Percentiles rank a stretch among this genome's conserved stretches.
Conservation (phyloP, 2,888 invertebrate genomes). For the Leptopilina syphax region DNA sequence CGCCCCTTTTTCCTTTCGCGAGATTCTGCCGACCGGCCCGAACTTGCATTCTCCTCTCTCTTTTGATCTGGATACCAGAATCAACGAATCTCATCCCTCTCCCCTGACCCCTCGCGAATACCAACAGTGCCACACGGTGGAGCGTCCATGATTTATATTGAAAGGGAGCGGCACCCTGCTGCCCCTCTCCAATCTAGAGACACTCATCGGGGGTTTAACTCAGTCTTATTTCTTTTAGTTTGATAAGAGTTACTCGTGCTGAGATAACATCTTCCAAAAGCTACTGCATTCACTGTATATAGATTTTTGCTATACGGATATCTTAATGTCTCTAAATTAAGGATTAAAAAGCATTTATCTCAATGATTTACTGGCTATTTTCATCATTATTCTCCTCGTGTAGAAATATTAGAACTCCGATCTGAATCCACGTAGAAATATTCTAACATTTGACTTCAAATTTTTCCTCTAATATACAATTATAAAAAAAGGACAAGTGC, state of each 20-base stretch:
- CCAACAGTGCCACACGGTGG: constrained; percentile 61
- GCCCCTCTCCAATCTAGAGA: constrained; percentile 39
- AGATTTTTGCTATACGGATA: too few species aligned
- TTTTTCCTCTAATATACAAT: too few species aligned
- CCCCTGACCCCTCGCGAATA: constrained; percentile 57
- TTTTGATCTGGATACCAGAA: constrained; percentile 59
- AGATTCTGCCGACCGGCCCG: constrained; percentile 39
- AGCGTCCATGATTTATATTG: constrained; percentile 72
- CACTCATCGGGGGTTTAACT: constrained; percentile 38
- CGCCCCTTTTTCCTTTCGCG: constrained; percentile 51
- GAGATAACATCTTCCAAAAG: constrained; percentile 14
- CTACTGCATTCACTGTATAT: neutral
- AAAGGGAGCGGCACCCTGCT: constrained; percentile 47
- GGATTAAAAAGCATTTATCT: too few species aligned
- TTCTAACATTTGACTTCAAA: too few species aligned
- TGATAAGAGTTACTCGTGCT: constrained; percentile 35
- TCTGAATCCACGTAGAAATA: too few species aligned
- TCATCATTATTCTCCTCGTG: too few species aligned
- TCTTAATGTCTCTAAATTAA: too few species aligned
- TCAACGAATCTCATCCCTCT: constrained; percentile 44
- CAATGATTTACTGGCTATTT: too few species aligned
- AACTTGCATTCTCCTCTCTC: constrained; percentile 52
- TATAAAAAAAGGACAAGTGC: too few species aligned
- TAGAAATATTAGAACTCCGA: too few species aligned
- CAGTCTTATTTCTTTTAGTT: constrained; percentile 31